Base-by-base conservation (phyloP, 2,888 invertebrate species). In the Watsonalla cultraria region DNA sequence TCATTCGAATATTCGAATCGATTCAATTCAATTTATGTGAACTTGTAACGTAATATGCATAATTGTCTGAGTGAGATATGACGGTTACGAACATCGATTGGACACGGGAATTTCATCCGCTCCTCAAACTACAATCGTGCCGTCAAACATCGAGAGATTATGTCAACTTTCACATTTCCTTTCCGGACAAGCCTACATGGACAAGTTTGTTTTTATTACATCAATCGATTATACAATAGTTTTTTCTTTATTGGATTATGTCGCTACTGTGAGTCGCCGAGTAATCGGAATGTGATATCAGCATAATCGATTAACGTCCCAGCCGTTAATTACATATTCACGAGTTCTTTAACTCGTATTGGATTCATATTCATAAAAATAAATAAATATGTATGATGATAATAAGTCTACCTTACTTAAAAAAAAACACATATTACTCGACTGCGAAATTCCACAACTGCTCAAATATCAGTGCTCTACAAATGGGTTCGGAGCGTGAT, bases 111-210 rank as follows among this genome's bases (percentile, higher is more conserved):
- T 74, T 75, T 75, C 67, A 60, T 72, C 55, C 67, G 66, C 67
- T 68, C 65, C 66, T 74, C 74, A 74, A 61, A 57, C 51, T 59
- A 66, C 66, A 67, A 70, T 68, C 61, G 57, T 54, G 62, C 64
- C 66, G 68, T 70, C 68, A 68, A 62, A 56, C 59, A 49, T 49
- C 37, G 37, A 49, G 37, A 65, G 61, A 72, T 70, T 72, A 72
- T 67, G 64, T 58, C 66, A 60, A 76, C 78, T 78, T 80, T 79
- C 78, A 71, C 75, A 73, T 74, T 70, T 68, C 64, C 64, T 57
- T 51, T 11, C 51, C 57, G 50, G 54, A 57, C 46, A 37, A 51
- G 53, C 13, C 49, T 37, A 37, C 49, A 49, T 49, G 55, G 37
- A 37, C 13, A 49, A 49, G 37, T 35, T 49, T 51, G 9, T 15